Conservation (phyloP, 53 echinoderm and acorn worm genomes). For the Echinarachnius parma region DNA sequence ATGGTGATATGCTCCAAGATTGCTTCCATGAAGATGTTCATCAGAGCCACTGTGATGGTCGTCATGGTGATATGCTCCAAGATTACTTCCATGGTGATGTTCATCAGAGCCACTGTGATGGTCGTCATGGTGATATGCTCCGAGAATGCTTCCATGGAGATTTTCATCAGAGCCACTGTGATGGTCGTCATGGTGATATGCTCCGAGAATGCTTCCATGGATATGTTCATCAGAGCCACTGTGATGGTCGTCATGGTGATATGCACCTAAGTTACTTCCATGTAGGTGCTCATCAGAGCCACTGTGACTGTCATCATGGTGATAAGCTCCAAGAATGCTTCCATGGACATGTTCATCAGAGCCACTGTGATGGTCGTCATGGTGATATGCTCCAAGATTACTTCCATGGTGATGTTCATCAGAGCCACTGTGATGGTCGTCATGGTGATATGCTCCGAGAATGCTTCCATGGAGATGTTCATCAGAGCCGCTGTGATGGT, state of each 20-base stretch:
- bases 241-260: constrained; percentile 9
- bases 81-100: not conserved
- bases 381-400: not conserved
- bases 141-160: constrained; percentile 1
- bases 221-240: constrained; percentile 12
- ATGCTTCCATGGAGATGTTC: not conserved
- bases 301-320: constrained; percentile 2
- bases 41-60: constrained; percentile 37
- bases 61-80: constrained; percentile 1
- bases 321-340: not conserved
- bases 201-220: not conserved
- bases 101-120: constrained; percentile 15
- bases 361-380: not conserved
- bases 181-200: constrained; percentile 1
- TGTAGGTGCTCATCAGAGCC: not conserved
- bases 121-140: constrained; percentile 17
- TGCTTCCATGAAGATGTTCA: constrained; percentile 30
- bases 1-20: constrained; percentile 35
- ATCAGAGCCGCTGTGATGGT: not conserved
- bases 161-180: constrained; percentile 15
- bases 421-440: not conserved
- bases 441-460: not conserved
- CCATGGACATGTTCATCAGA: not conserved
- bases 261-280: not conserved
- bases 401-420: not conserved